Evolutionary conservation across 2,797 vertebrate genomes (phyloP), one percentile per base, ranked within the genome.

Genomic region (Pseudochirops corinnae): DNA sequence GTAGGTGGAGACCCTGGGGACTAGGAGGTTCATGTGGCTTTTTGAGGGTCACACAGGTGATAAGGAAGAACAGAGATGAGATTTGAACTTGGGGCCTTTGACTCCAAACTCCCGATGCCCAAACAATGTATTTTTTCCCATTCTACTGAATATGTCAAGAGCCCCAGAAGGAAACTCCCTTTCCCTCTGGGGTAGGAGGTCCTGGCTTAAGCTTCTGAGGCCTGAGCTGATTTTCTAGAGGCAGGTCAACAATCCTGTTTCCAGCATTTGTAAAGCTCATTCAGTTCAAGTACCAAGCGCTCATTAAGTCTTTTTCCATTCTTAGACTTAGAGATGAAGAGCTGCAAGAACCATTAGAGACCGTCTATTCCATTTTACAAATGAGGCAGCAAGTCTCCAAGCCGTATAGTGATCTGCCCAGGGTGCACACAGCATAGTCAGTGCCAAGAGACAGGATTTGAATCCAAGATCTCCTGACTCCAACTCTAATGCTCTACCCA

Each of bases 61-160:
- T 74, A 62, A 62, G 29, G 26, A 60, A 60, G 58, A 62, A 1
- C 60, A 33, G 60, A 62, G 12, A 16, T 74, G 60, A n/a, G 14
- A 18, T 74, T 39, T 74, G 62, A 74, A 39, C 16, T n/a, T 5
- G 5, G 33, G 5, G 33, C n/a, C 26, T 39, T 74, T 39, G 62
- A n/a, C n/a, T 74, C 33, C 5, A 39, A 39, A 74, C 33, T 74
- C 33, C 62, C 0, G 33, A 74, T 55, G 53, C 53, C 53, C 53
- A 55, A 55, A 55, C 53, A 55, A 11, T 55, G 62, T 14, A 4
- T 5, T n/a, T n/a, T 46, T 74, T 39, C n/a, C 33, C 62, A 39
- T n/a, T 74, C 16, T 6, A 16, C 62, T n/a, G 1, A 0, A 39
- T 1, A 2, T n/a, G 62, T 74, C 0, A 0, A 28, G 16, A 39